Percentiles rank a stretch among this genome's conserved stretches.
These are phyloP conservation scores for Mycetomoellerius zeteki DNA, from an alignment of 1,140 invertebrate species.

Conservation along the genomic window DNA sequence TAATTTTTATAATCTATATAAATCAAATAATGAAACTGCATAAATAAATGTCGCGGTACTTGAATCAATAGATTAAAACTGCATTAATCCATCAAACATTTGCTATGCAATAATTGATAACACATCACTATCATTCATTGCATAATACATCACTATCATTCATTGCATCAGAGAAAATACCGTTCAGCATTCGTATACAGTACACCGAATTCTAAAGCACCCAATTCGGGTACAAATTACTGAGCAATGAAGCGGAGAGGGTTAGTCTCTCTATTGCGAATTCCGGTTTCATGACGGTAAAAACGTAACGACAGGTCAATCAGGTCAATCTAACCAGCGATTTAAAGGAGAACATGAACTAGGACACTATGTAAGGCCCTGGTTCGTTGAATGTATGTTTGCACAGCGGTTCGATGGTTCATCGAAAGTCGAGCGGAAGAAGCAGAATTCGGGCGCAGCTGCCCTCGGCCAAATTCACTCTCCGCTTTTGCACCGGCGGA, in stretches of 20 bases:
- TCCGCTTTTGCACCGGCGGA: slow-evolving; percentile 72
- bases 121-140: slow-evolving; percentile 13
- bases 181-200: slow-evolving; percentile 12
- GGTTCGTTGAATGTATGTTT: slow-evolving; percentile 38
- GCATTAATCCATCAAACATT: slow-evolving; percentile 12
- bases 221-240: slow-evolving; percentile 56
- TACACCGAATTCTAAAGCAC: slow-evolving; percentile 39
- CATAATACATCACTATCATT: slow-evolving; percentile 19
- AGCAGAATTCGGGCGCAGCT: slow-evolving; percentile 36
- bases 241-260: slow-evolving; percentile 48
- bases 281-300: slow-evolving; percentile 40
- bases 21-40: neutral
- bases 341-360: slow-evolving; percentile 52
- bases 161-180: slow-evolving; percentile 23
- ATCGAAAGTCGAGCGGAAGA: slow-evolving; percentile 41
- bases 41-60: neutral
- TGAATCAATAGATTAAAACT: slow-evolving; percentile 25
- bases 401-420: slow-evolving; percentile 45
- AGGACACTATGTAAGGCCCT: slow-evolving; percentile 21
- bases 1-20: neutral
- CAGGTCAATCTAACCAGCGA: slow-evolving; percentile 43
- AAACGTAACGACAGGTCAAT: slow-evolving; percentile 57
- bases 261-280: slow-evolving; percentile 41
- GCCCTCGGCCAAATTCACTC: slow-evolving; percentile 61
- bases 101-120: slow-evolving; percentile 32